Conservation (phyloP, 1,140 invertebrate genomes). For the Rhagoletis zephyria region DNA sequence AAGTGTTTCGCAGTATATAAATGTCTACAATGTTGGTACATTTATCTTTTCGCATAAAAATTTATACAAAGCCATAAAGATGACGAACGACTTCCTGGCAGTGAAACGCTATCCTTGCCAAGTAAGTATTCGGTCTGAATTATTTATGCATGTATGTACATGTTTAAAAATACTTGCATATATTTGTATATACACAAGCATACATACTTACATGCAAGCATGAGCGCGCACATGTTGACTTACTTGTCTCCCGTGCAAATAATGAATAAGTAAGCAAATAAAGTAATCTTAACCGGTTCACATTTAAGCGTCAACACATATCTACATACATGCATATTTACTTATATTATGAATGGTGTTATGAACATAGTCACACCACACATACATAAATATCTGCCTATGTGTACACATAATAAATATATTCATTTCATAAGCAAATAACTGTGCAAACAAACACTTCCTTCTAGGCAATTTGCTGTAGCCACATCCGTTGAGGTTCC, state of each 20-base stretch:
- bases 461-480: neutral
- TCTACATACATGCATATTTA: neutral
- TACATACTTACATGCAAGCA: too few relatives aligned
- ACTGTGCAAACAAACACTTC: neutral
- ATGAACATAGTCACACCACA: too few relatives aligned
- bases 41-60: slow-evolving; percentile 43
- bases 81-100: slow-evolving; percentile 45
- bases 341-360: neutral
- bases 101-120: neutral
- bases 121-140: neutral
- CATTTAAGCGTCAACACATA: neutral
- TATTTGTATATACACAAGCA: too few relatives aligned
- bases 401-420: slow-evolving; percentile 1
- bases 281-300: slow-evolving; percentile 32
- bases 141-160: slow-evolving; percentile 12
- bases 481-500: neutral
- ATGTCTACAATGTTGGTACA: neutral
- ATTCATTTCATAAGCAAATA: slow-evolving; percentile 18
- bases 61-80: slow-evolving; percentile 43
- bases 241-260: slow-evolving; percentile 11
- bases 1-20: neutral
- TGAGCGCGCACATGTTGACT: neutral
- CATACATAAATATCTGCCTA: neutral
- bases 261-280: slow-evolving; percentile 49
- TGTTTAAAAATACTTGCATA: neutral